phyloP scores from a whole-genome alignment of 2,797 vertebrate genomes.

The Chiloscyllium punctatum region DNA sequence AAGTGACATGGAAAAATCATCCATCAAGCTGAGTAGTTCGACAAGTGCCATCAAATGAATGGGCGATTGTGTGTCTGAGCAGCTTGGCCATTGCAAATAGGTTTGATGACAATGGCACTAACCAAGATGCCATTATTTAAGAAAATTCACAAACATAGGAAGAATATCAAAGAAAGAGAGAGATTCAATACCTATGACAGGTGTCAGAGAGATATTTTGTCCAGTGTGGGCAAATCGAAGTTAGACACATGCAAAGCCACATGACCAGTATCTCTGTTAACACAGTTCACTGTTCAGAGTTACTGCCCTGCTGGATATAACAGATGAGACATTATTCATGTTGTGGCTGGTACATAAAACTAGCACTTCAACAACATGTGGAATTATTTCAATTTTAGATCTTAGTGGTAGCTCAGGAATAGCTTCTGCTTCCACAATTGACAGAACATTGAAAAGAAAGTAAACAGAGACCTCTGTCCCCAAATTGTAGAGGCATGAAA shows the following conservation, averaged over 20 bases:
- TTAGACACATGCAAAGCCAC: neutral
- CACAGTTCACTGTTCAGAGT: neutral
- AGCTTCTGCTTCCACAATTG: neutral
- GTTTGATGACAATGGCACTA: neutral
- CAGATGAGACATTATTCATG: neutral
- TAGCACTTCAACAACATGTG: neutral
- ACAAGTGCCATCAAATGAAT: neutral
- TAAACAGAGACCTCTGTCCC: neutral
- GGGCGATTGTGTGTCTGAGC: neutral
- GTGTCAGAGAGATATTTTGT: neutral
- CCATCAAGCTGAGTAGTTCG: neutral
- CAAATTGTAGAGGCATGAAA: neutral
- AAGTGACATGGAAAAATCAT: conserved; percentile 10
- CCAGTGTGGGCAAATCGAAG: neutral
- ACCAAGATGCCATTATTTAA: neutral
- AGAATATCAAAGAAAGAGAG: neutral
- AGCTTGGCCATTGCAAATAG: neutral
- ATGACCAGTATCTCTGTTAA: neutral
- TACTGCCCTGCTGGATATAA: neutral
- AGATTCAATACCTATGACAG: neutral
- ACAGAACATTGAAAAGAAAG: neutral
- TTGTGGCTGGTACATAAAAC: neutral
- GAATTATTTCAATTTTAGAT: neutral
- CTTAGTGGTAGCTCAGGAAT: neutral
- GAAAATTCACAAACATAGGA: neutral